A percentile compares a stretch with the other conserved stretches of the same genome.
Evolutionary conservation across 2,113 vertebrate species (phyloP).

Genomic region (Psephotus haematonotus): DNA sequence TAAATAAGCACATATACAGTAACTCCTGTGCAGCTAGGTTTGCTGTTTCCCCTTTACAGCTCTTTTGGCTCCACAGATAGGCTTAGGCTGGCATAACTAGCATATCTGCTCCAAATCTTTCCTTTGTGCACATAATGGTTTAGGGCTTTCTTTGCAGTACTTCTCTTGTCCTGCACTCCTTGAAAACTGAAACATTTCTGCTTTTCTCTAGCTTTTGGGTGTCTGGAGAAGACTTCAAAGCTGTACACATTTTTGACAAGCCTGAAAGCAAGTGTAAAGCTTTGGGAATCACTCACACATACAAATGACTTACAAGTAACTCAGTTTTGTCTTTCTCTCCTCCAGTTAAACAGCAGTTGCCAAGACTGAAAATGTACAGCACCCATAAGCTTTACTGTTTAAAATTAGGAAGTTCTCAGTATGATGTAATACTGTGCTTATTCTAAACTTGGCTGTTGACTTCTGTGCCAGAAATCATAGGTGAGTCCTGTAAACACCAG

Average conservation of each 20-base stretch:
- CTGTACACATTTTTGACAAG: background rate
- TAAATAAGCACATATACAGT: background rate
- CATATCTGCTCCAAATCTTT: background rate
- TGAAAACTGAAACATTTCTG: background rate
- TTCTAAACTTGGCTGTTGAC: background rate
- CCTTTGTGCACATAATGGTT: background rate
- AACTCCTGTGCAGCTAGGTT: background rate
- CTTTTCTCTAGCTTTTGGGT: background rate
- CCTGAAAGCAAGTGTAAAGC: background rate
- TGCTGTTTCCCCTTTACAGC: background rate
- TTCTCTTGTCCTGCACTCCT: background rate
- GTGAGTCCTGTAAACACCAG: background rate
- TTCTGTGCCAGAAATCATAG: constrained; percentile 24
- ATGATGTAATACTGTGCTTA: background rate
- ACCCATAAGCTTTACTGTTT: background rate
- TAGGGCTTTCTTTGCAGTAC: background rate
- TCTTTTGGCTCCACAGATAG: background rate
- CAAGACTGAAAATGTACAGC: background rate
- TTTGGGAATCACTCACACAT: background rate
- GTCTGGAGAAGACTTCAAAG: background rate
- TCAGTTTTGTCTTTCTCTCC: background rate
- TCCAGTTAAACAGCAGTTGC: background rate
- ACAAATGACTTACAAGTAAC: constrained; percentile 18
- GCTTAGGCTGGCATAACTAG: too few relatives aligned
- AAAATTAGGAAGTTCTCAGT: constrained; percentile 27